phyloP scores from a whole-genome alignment of 2,113 vertebrate genomes.

The Colossoma macropomum region DNA sequence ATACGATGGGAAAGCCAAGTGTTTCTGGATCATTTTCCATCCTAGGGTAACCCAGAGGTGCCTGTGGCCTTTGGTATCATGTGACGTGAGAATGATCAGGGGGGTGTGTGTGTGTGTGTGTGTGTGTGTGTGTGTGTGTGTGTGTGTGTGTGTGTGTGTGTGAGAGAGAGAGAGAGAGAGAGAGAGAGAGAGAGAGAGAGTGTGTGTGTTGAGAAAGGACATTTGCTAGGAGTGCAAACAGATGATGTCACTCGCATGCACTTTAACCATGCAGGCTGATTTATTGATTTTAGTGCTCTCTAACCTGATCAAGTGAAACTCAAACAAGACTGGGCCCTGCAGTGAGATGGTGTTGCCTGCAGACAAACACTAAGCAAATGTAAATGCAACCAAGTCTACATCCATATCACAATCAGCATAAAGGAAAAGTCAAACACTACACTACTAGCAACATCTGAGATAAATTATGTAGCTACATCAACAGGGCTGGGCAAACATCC shows the following conservation, averaged over 20 bases:
- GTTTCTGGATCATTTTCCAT: neutral
- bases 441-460: neutral
- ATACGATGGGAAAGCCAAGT: neutral
- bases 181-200: too few species aligned
- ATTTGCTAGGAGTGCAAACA: constrained; percentile 29
- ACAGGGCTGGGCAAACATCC: neutral
- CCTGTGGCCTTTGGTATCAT: neutral
- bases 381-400: neutral
- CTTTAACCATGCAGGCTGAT: constrained; percentile 23
- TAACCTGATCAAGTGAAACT: constrained; percentile 34
- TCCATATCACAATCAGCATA: neutral
- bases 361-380: neutral
- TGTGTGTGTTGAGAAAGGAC: neutral
- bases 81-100: neutral
- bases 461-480: neutral
- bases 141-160: too few species aligned
- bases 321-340: neutral
- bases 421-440: neutral
- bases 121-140: too few species aligned
- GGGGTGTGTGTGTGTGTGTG: neutral
- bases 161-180: too few species aligned
- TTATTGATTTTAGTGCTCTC: constrained; percentile 7
- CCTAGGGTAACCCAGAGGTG: neutral
- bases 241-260: constrained; percentile 37
- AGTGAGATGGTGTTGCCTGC: neutral